phyloP scores from a whole-genome alignment of 2,797 vertebrate genomes.

The Parauchenoglanis punctatus region DNA sequence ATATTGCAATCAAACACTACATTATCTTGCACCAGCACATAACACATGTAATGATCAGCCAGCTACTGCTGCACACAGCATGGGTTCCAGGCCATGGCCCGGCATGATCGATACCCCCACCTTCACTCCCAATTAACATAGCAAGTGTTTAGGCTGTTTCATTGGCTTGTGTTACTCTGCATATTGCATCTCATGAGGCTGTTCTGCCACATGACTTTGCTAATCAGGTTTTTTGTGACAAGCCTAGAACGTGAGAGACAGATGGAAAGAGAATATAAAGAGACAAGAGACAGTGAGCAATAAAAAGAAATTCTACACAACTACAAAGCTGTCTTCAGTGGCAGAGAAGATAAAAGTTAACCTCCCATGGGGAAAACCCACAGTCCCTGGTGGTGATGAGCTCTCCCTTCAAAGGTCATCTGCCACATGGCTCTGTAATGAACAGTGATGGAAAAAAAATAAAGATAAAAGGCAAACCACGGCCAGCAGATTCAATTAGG shows the following conservation, averaged over 20 bases:
- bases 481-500: constrained; percentile 56
- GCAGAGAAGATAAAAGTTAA: constrained; percentile 48
- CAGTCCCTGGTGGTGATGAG: constrained; percentile 43
- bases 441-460: constrained; percentile 47
- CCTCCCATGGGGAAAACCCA: constrained; percentile 41
- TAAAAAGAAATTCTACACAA: neutral
- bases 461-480: constrained; percentile 51
- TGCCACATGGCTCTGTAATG: constrained; percentile 44
- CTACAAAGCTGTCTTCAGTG: constrained; percentile 29
- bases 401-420: constrained; percentile 58
- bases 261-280: neutral
- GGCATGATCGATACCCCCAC: constrained; percentile 2
- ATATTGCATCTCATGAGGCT: neutral
- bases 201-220: neutral
- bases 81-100: constrained; percentile 23
- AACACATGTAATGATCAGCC: constrained; percentile 1
- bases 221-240: constrained; percentile 30
- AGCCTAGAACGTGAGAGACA: neutral
- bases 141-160: constrained; percentile 7
- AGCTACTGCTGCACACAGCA: constrained; percentile 22
- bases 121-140: constrained; percentile 25
- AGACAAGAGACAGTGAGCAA: constrained; percentile 1
- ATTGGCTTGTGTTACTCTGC: neutral
- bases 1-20: constrained; percentile 24
- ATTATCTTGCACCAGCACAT: neutral